Evolutionary conservation across 2,888 invertebrate genomes (phyloP).

Genomic region (Zonitis immaculata): DNA sequence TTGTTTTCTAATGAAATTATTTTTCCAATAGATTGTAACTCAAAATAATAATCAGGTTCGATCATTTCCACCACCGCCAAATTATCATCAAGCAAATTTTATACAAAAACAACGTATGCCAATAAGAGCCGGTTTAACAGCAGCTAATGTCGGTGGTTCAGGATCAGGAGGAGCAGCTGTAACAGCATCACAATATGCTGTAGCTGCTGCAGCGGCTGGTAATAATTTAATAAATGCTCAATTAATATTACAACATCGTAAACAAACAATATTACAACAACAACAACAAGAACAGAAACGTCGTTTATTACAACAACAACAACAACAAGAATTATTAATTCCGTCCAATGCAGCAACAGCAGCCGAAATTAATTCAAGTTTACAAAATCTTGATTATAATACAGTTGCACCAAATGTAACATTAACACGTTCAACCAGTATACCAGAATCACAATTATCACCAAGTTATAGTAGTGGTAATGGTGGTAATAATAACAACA

Average conservation of each 20-base stretch:
- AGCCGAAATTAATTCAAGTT: conserved; percentile 52
- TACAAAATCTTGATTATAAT: conserved; percentile 74
- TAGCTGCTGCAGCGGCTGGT: conserved; percentile 20
- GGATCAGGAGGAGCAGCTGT: neutral
- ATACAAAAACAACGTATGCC: conserved; percentile 18
- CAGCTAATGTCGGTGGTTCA: conserved; percentile 5
- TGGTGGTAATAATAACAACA: neutral
- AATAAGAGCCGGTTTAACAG: conserved; percentile 15
- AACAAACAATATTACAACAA: conserved; percentile 26
- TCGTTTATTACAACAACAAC: conserved; percentile 71
- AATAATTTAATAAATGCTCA: conserved; percentile 31
- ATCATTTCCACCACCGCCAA: conserved; percentile 45
- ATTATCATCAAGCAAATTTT: conserved; percentile 39
- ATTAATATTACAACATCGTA: conserved; percentile 48
- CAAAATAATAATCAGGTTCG: conserved; percentile 30
- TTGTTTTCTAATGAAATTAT: conserved; percentile 9
- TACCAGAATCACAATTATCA: conserved; percentile 58
- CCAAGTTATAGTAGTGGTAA: conserved; percentile 46
- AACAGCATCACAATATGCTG: conserved; percentile 24
- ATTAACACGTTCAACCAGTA: conserved; percentile 63
- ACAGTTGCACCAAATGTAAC: conserved; percentile 86
- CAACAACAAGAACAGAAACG: conserved; percentile 58
- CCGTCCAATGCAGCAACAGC: conserved; percentile 66
- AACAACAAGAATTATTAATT: conserved; percentile 75
- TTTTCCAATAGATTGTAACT: conserved; percentile 27